A percentile compares a stretch with the other conserved stretches of the same genome.
Evolutionary conservation across 1,140 invertebrate genomes (phyloP).

Genomic region (Limonius californicus): DNA sequence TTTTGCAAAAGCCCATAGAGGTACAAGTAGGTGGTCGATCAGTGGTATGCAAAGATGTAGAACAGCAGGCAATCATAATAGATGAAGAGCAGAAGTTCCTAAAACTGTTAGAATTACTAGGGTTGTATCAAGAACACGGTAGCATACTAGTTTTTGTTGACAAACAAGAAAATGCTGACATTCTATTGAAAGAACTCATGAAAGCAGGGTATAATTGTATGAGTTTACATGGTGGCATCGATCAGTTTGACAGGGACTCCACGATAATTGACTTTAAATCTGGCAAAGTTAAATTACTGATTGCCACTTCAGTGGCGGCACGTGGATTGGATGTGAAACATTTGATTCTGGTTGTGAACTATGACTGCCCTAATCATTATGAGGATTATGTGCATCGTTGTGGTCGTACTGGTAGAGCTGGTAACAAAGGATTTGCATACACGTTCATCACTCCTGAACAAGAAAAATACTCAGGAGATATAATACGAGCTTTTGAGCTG

Average conservation of each 20-base stretch:
- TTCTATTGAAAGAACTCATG: slow-evolving; percentile 92
- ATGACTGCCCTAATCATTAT: slow-evolving; percentile 99
- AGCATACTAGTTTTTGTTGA: slow-evolving; percentile 97
- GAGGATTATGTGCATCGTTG: slow-evolving; percentile 99
- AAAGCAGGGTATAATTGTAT: slow-evolving; percentile 94
- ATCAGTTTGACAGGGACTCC: slow-evolving; percentile 98
- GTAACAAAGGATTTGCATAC: slow-evolving; percentile 95
- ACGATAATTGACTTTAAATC: slow-evolving; percentile 98
- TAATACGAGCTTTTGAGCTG: slow-evolving; percentile 85
- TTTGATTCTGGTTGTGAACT: slow-evolving; percentile 96
- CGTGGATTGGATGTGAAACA: slow-evolving; percentile 98
- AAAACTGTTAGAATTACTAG: slow-evolving; percentile 93
- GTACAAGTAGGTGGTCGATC: slow-evolving; percentile 97
- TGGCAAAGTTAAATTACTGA: slow-evolving; percentile 78
- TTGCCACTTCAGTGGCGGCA: slow-evolving; percentile 96
- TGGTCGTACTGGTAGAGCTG: slow-evolving; percentile 88
- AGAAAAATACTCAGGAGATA: slow-evolving; percentile 81
- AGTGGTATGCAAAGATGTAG: slow-evolving; percentile 97
- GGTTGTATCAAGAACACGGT: slow-evolving; percentile 90
- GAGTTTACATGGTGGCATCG: slow-evolving; percentile 97
- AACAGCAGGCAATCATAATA: slow-evolving; percentile 90
- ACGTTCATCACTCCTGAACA: slow-evolving; percentile 97
- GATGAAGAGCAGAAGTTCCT: slow-evolving; percentile 98
- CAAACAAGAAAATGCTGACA: slow-evolving; percentile 97
- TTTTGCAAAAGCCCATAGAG: slow-evolving; percentile 93